Base-by-base conservation (phyloP, 2,113 vertebrate species). In the Mionectes macconnelli region DNA sequence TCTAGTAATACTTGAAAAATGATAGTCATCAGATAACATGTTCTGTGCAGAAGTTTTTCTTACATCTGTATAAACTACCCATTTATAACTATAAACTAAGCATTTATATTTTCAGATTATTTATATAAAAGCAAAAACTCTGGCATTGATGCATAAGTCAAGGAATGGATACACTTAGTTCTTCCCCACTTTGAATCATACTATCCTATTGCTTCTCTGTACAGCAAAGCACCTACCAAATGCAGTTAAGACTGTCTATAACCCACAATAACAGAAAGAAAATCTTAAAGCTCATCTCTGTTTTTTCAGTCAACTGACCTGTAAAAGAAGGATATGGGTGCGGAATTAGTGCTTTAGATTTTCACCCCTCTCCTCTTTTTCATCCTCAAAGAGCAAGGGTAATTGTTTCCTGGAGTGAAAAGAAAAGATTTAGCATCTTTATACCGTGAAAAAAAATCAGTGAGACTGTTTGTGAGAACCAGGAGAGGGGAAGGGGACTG, bases 401-500 rank as follows among this genome's bases (percentile, higher is more conserved):
- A 39, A 80, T 92, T 95, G 68, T 85, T 80, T 84, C 50, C n/a
- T 50, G 31, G 28, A 62, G 37, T 73, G 45, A 87, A 94, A 93
- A 73, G 63, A 70, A 76, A 90, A 84, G 47, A 55, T 85, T 95
- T 94, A 62, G 49, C 57, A 75, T 78, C 57, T 91, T 84, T 68
- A 89, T 64, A 78, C n/a, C 49, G 44, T 64, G 69, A 94, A 91
- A 63, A 87, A 94, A 94, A 91, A 22, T 66, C 75, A 69, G 50
- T 12, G 28, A 83, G 30, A 37, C 81, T 85, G 73, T 78, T 94
- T 93, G 68, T 47, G 59, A 93, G 72, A 86, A 91, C 72, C 59
- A 88, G 90, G 90, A 91, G 87, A 77, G 85, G 84, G 66, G 68
- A 88, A 93, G 79, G 50, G 56, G 64, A 40, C 67, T 84, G 87